Base-by-base conservation (phyloP, 2,113 vertebrate species). In the Poicephalus meyeri region DNA sequence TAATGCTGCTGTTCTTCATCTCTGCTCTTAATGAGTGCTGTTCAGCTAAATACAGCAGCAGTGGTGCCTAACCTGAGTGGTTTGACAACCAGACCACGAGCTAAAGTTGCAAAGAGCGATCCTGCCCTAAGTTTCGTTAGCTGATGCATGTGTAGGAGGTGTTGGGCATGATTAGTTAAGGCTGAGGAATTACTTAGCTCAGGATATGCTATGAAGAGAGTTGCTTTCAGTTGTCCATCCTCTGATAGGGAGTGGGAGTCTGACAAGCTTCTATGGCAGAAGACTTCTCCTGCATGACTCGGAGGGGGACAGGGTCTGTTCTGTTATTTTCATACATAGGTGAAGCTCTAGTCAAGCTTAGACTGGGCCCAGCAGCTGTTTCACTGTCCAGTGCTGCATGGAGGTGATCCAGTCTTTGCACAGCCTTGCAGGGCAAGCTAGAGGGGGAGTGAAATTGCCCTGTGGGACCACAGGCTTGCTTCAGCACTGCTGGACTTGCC, bases 381-480 rank as follows among this genome's bases (percentile, higher is more conserved):
- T 53, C 23, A 19, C 21, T 37, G 16, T 33, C 46, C 29, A 35
- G 46, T 1, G 2, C 15, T 28, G 39, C 23, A 16, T 13, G 14
- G 42, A 28, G 23, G 10, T 42, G n/a, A 35, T 29, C 24, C 29
- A 37, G 17, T 10, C 33, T 21, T 35, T 35, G 56, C 35, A 21
- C 52, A 26, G 33, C 9, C 15, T 55, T 0, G 0, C 19, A 7
- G 10, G 6, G 24, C 24, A 19, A 50, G 31, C 4, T 11, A 5
- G 31, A 69, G 46, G 33, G 52, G 28, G n/a, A 77, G 16, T 37
- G 26, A 47, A 79, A 16, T 55, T 49, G 26, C 52, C 28, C 8
- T 21, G 4, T 44, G 47, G 47, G 31, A 29, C 21, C 42, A 21
- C 15, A 55, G 47, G 13, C 21, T 86, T 55, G 31, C 52, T 41